These are phyloP conservation scores for Apogon hyalosoma DNA, from an alignment of 2,797 vertebrate genomes.

Conservation along the genomic window DNA sequence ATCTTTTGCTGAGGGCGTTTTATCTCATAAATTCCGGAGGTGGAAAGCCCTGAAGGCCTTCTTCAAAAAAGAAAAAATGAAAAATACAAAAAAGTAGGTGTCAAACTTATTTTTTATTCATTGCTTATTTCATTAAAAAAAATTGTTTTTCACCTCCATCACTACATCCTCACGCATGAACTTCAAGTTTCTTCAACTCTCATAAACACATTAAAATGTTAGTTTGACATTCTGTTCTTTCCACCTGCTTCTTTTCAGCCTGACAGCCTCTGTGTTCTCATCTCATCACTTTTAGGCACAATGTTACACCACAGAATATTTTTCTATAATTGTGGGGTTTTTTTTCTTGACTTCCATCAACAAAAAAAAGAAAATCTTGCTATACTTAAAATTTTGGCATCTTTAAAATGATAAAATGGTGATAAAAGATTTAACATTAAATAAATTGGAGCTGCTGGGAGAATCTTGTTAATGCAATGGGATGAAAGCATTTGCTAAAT, in stretches of 20 bases:
- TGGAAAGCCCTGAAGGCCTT: constrained; percentile 73
- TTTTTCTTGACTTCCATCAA: no score
- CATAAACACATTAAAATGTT: no score
- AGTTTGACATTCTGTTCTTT: constrained; percentile 10
- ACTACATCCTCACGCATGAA: not conserved
- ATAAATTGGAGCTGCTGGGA: not conserved
- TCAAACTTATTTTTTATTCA: constrained; percentile 26
- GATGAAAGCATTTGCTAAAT: constrained; percentile 19
- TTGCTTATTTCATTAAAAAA: constrained; percentile 37
- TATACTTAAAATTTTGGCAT: no score
- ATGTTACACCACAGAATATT: no score
- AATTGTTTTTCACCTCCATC: constrained; percentile 2
- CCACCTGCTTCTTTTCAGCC: not conserved
- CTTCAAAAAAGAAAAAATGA: constrained; percentile 36
- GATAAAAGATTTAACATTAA: no score
- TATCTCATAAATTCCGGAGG: constrained; percentile 78
- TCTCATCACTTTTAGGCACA: constrained; percentile 7
- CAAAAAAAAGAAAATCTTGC: no score
- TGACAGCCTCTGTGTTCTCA: not conserved
- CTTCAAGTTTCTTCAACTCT: not conserved
- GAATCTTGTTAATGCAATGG: no score
- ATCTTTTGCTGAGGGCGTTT: constrained; percentile 76
- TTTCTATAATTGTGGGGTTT: no score
- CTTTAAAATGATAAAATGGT: no score
- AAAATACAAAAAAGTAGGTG: constrained; percentile 37